A percentile compares a stretch with the other conserved stretches of the same genome.
Evolutionary conservation across 2,797 vertebrate genomes (phyloP).

Genomic region (Pangasius macronema): DNA sequence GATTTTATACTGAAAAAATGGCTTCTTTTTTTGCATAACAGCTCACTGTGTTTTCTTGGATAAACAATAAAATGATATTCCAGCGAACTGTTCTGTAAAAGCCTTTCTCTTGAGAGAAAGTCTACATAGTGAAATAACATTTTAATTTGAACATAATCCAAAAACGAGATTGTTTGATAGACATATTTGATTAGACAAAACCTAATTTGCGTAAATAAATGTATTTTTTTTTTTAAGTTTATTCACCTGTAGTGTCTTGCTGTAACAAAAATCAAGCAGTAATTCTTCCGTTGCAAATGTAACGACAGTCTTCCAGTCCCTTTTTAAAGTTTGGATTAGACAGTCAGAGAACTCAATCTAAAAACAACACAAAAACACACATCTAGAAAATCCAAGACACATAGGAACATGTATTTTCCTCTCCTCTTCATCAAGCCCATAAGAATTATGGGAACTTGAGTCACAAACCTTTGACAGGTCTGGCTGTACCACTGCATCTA

Average conservation of each 20-base stretch:
- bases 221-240: neutral
- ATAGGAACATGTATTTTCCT: neutral
- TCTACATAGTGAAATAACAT: neutral
- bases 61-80: neutral
- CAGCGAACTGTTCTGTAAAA: neutral
- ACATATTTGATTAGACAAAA: neutral
- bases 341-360: neutral
- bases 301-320: neutral
- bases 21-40: neutral
- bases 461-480: neutral
- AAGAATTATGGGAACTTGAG: neutral
- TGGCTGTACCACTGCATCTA: neutral
- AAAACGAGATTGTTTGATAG: neutral
- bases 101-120: neutral
- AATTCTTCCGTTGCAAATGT: neutral
- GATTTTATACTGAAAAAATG: neutral
- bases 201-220: neutral
- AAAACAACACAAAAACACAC: neutral
- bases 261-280: slow-evolving; percentile 10
- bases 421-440: neutral
- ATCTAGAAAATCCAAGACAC: neutral
- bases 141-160: neutral
- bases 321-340: neutral
- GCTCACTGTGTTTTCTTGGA: neutral
- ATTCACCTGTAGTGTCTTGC: slow-evolving; percentile 9